phyloP scores from a whole-genome alignment of 2,888 invertebrate species.

The Cephus spinipes region DNA sequence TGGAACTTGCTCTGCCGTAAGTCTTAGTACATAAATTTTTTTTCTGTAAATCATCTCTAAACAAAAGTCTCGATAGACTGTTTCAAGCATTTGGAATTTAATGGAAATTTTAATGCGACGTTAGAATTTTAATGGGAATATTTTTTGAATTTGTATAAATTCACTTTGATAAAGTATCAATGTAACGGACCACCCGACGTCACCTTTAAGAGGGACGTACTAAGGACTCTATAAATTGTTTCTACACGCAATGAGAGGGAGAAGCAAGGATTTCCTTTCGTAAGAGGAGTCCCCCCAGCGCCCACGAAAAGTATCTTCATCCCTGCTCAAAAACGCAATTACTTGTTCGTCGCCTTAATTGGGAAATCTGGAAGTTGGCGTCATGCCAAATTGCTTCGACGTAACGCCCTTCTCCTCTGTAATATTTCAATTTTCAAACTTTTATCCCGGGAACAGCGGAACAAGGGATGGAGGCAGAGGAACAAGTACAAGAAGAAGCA shows the following conservation, averaged over 20 bases:
- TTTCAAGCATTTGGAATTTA: neutral
- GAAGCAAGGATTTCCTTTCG: no score
- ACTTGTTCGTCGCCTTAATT: neutral
- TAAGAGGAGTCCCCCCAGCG: no score
- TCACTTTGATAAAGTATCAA: no score
- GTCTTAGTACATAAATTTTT: neutral
- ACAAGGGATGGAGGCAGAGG: conserved; percentile 20
- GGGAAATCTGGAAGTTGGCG: conserved; percentile 45
- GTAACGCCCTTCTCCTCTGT: conserved; percentile 39
- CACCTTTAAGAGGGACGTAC: no score
- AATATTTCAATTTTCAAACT: conserved; percentile 50
- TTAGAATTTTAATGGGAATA: neutral
- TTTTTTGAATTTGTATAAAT: no score
- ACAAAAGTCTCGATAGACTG: neutral
- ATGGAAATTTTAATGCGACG: neutral
- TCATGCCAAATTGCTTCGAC: conserved; percentile 53
- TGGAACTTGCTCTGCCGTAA: neutral
- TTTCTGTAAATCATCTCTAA: neutral
- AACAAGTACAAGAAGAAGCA: neutral
- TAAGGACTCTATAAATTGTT: no score
- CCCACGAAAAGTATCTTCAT: no score
- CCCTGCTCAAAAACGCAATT: neutral
- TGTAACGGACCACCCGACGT: no score
- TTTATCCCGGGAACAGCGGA: conserved; percentile 9
- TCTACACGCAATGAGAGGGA: no score